Percentiles rank a stretch among this genome's conserved stretches.
These are phyloP conservation scores for Lophotriccus pileatus DNA, from an alignment of 2,797 vertebrate genomes.

Conservation along the genomic window DNA sequence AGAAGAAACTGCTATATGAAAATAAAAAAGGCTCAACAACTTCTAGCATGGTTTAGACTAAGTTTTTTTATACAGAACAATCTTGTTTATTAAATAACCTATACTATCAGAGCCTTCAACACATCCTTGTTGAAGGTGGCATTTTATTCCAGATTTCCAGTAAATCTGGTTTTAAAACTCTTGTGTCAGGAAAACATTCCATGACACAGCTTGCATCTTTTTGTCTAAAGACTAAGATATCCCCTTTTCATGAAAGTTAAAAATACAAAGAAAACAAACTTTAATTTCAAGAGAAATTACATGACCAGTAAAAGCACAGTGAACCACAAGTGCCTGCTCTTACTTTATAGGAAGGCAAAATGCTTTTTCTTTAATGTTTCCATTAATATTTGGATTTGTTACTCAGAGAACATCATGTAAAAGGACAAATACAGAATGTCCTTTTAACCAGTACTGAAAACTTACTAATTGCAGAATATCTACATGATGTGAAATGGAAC, in stretches of 20 bases:
- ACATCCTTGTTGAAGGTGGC: slow-evolving; percentile 34
- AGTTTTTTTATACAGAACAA: slow-evolving; percentile 44
- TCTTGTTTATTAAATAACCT: slow-evolving; percentile 31
- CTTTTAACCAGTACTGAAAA: slow-evolving; percentile 58
- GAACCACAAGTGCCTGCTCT: slow-evolving; percentile 59
- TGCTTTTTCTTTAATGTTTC: slow-evolving; percentile 42
- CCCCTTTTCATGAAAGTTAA: slow-evolving; percentile 80
- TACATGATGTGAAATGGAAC: slow-evolving; percentile 51
- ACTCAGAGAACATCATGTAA: slow-evolving; percentile 14
- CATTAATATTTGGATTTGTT: slow-evolving; percentile 32
- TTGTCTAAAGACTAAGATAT: slow-evolving; percentile 69
- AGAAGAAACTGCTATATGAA: slow-evolving; percentile 32
- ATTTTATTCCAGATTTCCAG: slow-evolving; percentile 62
- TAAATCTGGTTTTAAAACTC: slow-evolving; percentile 61
- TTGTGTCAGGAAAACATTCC: slow-evolving; percentile 43
- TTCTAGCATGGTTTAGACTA: slow-evolving; percentile 52
- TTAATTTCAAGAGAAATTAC: slow-evolving; percentile 73
- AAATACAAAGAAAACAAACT: slow-evolving; percentile 74
- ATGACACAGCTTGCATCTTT: slow-evolving; percentile 65
- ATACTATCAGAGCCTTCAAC: slow-evolving; percentile 32
- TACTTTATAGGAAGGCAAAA: slow-evolving; percentile 56
- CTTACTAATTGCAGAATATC: slow-evolving; percentile 48
- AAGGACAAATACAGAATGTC: slow-evolving; percentile 58
- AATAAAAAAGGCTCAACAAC: slow-evolving; percentile 54
- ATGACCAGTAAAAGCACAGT: slow-evolving; percentile 78